Percentiles rank a stretch among this genome's conserved stretches.
These are phyloP conservation scores for Grantiella picta DNA, from an alignment of 2,113 vertebrate species.

Conservation along the genomic window DNA sequence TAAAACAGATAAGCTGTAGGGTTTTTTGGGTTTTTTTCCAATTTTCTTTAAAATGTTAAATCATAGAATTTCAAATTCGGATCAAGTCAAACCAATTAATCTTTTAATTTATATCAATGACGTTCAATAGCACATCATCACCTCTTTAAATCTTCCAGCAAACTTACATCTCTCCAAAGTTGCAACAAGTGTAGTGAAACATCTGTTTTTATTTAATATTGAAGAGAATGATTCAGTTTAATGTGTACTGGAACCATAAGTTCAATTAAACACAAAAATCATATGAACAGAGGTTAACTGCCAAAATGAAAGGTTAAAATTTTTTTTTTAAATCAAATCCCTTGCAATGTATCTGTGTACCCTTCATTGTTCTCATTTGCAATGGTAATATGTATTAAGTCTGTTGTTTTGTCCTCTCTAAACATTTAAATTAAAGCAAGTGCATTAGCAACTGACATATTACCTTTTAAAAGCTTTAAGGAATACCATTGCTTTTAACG, in stretches of 20 bases:
- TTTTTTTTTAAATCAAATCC: not conserved
- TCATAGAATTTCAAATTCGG: not conserved
- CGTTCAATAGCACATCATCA: not conserved
- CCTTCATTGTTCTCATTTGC: not conserved
- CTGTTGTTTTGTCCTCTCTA: not conserved
- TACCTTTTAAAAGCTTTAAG: constrained; percentile 10
- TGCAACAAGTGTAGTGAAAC: not conserved
- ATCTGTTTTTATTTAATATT: not conserved
- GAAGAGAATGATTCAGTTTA: not conserved
- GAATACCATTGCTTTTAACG: not conserved
- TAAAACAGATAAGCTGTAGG: not conserved
- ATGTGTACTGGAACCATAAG: not conserved
- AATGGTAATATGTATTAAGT: not conserved
- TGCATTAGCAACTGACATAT: not conserved
- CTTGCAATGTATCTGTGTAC: not conserved
- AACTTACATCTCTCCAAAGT: not conserved
- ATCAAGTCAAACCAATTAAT: not conserved
- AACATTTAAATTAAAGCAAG: not conserved
- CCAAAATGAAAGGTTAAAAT: not conserved
- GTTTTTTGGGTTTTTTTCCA: accelerated
- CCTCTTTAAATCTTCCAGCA: not conserved
- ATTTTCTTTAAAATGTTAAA: not conserved
- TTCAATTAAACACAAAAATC: not conserved
- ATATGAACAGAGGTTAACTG: not conserved
- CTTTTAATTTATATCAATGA: not conserved